Evolutionary conservation across 2,113 vertebrate species (phyloP).

Genomic region (Hirundichthys speculiger): DNA sequence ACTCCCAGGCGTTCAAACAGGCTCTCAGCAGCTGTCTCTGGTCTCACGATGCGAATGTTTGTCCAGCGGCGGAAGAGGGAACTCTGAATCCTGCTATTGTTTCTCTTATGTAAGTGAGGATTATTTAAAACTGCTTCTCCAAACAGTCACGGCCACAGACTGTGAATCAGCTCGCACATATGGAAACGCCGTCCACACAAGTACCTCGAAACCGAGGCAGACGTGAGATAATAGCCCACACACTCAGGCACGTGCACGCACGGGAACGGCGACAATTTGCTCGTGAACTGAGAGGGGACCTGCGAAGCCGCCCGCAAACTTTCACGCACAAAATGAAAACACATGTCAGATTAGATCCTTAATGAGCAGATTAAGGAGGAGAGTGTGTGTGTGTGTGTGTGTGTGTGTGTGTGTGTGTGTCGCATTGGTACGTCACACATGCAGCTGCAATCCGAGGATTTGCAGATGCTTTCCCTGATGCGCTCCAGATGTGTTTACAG

Average conservation of each 20-base stretch:
- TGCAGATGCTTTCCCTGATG: conserved; percentile 39
- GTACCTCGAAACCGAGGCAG: neutral
- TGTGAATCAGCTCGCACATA: conserved; percentile 12
- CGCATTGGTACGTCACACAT: conserved; percentile 18
- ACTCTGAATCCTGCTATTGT: conserved; percentile 53
- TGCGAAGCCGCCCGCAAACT: neutral
- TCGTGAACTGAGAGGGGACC: neutral
- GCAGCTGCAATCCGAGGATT: conserved; percentile 56
- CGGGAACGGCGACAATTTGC: neutral
- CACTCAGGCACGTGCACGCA: neutral
- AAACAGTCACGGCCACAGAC: conserved; percentile 37
- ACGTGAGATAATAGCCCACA: neutral
- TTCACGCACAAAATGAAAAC: conserved; percentile 58
- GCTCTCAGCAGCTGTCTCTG: conserved; percentile 40
- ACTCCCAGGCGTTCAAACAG: conserved; percentile 14
- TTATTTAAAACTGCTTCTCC: conserved; percentile 49
- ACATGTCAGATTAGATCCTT: conserved; percentile 67
- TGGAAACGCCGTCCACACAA: conserved; percentile 12
- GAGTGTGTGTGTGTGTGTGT: conserved; percentile 12
- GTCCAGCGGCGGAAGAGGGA: conserved; percentile 40
- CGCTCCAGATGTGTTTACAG: conserved; percentile 56
- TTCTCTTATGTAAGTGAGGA: conserved; percentile 30
- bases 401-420: neutral
- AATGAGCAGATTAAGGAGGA: conserved; percentile 64
- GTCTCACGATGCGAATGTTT: conserved; percentile 59